These are phyloP conservation scores for Napeogenes sylphis DNA, from an alignment of 2,888 invertebrate species.

Conservation along the genomic window DNA sequence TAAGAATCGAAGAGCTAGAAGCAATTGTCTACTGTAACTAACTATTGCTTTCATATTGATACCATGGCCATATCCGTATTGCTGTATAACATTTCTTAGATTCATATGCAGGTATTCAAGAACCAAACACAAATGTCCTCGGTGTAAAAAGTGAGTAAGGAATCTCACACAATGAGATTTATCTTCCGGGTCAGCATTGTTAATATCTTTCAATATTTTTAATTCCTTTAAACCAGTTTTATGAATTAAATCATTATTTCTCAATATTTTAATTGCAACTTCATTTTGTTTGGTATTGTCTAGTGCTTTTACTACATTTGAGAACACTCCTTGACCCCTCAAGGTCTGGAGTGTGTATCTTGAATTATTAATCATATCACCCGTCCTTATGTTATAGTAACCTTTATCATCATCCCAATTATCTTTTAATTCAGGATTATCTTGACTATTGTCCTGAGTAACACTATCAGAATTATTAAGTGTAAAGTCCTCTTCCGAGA, in stretches of 20 bases:
- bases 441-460: slow-evolving; percentile 58
- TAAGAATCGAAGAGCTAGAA: slow-evolving; percentile 93
- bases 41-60: slow-evolving; percentile 97
- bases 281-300: slow-evolving; percentile 89
- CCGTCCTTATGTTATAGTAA: slow-evolving; percentile 95
- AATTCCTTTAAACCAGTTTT: slow-evolving; percentile 97
- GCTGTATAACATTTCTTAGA: slow-evolving; percentile 92
- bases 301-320: slow-evolving; percentile 95
- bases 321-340: slow-evolving; percentile 98
- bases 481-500: slow-evolving; percentile 92
- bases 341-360: slow-evolving; percentile 96
- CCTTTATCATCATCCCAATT: slow-evolving; percentile 99
- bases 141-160: slow-evolving; percentile 96
- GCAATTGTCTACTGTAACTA: slow-evolving; percentile 96
- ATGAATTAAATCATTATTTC: slow-evolving; percentile 99
- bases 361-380: slow-evolving; percentile 87
- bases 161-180: slow-evolving; percentile 94
- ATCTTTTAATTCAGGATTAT: slow-evolving; percentile 93
- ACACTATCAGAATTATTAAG: slow-evolving; percentile 59
- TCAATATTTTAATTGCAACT: slow-evolving; percentile 98
- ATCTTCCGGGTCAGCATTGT: slow-evolving; percentile 97
- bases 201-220: slow-evolving; percentile 92
- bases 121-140: slow-evolving; percentile 98
- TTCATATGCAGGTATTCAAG: slow-evolving; percentile 97
- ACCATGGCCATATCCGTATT: slow-evolving; percentile 97